Evolutionary conservation across 2,113 vertebrate species (phyloP), one percentile per base, ranked within the genome.

Genomic region (Theristicus caerulescens): DNA sequence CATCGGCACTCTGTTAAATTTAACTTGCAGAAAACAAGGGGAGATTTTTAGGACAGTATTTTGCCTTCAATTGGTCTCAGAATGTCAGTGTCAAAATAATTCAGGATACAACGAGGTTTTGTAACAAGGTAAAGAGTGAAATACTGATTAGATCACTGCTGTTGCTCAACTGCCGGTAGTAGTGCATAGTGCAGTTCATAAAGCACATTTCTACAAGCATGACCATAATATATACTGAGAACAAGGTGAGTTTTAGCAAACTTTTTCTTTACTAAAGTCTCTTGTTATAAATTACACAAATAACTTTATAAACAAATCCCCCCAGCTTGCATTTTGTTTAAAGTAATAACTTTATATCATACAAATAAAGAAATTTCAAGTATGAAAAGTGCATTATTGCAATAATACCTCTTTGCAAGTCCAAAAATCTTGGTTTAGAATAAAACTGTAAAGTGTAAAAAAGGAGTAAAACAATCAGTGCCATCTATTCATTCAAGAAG

Each of bases 351-450:
- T 98, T 98, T 98, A 96, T 98, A 98, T 98, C 98, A 98, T 98
- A 98, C 98, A 98, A 98, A 99, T 98, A 98, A 98, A 98, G 97
- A 98, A 97, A 98, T 94, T 99, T 99, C 99, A 99, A 99, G 99
- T 99, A 99, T 99, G 97, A 99, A 99, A 99, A 99, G 99, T 99
- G 99, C 99, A 99, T 99, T 99, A 99, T 99, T 99, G 99, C 99
- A 99, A 99, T 99, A 99, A 99, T 99, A 99, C 99, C 99, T 99
- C 98, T 99, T 99, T 99, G 98, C 98, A 99, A 99, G 99, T 99
- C 99, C 99, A 99, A 99, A 99, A 99, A 98, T 98, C 98, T 99
- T 99, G 98, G 99, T 99, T 99, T 99, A 99, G 98, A 99, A 98
- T 99, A 99, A 99, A 99, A 99, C 98, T 99, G 98, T 99, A 99